Conservation (phyloP, 2,888 invertebrate species). For the Andrena bucephala region DNA sequence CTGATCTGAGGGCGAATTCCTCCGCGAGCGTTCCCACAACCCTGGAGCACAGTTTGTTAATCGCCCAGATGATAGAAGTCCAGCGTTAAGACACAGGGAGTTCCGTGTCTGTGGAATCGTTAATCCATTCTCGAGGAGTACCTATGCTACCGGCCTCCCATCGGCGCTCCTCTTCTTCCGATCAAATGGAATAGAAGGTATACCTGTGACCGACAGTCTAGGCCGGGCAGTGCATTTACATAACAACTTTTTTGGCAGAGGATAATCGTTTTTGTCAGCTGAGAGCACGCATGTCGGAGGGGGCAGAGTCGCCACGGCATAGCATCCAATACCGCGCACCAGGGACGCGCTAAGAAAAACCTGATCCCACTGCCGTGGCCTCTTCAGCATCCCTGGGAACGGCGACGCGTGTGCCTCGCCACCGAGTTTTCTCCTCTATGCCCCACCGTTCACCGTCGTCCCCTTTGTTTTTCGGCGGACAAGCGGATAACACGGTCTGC, state of each 20-base stretch:
- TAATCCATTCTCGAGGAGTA: conserved; percentile 1
- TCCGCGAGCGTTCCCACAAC: too few species aligned
- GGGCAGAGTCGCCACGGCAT: conserved; percentile 60
- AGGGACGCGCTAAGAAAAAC: conserved; percentile 74
- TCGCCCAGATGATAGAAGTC: too few species aligned
- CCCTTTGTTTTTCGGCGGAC: conserved; percentile 29
- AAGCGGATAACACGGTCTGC: neutral
- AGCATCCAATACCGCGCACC: conserved; percentile 68
- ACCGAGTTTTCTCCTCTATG: conserved; percentile 16
- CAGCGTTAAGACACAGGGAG: neutral
- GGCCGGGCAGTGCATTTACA: conserved; percentile 78
- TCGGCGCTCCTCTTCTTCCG: conserved; percentile 10
- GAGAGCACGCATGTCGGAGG: conserved; percentile 72
- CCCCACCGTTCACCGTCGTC: conserved; percentile 44
- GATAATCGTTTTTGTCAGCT: conserved; percentile 73
- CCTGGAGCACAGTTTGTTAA: too few species aligned
- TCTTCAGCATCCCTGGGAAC: conserved; percentile 72
- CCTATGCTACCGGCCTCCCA: conserved; percentile 8
- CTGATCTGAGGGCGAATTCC: too few species aligned
- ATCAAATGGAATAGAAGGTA: conserved; percentile 44
- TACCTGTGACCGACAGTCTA: conserved; percentile 68
- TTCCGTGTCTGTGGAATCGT: neutral
- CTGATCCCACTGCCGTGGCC: conserved; percentile 69
- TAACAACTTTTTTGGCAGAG: conserved; percentile 81
- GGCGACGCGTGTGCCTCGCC: conserved; percentile 36